These are phyloP conservation scores for Drosophila cardini DNA, from an alignment of 1,140 invertebrate genomes.

Conservation along the genomic window DNA sequence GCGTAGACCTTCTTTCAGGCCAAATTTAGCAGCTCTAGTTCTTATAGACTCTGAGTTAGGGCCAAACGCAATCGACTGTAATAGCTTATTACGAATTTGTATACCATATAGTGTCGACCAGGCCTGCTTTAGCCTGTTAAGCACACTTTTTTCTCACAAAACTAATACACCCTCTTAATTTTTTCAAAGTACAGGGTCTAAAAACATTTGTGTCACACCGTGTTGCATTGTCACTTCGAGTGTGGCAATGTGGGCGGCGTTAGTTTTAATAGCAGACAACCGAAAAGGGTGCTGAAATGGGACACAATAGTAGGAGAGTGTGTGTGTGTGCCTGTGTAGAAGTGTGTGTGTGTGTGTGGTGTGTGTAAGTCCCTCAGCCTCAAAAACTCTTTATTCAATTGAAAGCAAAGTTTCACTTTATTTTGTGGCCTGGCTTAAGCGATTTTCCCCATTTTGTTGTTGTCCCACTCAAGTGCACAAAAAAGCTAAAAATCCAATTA, in stretches of 20 bases:
- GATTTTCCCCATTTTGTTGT: slow-evolving; percentile 15
- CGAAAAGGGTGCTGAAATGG: background rate
- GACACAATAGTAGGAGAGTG: background rate
- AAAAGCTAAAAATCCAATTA: slow-evolving; percentile 38
- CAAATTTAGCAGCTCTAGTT: no score
- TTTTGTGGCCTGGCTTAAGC: slow-evolving; percentile 16
- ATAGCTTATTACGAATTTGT: no score
- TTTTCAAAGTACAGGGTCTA: no score
- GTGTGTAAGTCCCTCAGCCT: slow-evolving; percentile 17
- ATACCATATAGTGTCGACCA: no score
- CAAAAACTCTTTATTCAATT: slow-evolving; percentile 62
- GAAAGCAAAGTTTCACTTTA: slow-evolving; percentile 66
- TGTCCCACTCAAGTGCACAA: slow-evolving; percentile 37
- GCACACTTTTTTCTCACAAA: no score
- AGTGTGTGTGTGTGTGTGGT: background rate
- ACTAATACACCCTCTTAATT: no score
- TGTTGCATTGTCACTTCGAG: slow-evolving; percentile 14
- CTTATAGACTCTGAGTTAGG: no score
- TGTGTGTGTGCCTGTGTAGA: no score
- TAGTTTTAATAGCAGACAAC: background rate
- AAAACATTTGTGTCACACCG: slow-evolving; percentile 7
- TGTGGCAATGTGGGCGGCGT: slow-evolving; percentile 18
- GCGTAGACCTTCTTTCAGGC: no score
- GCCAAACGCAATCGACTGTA: no score
- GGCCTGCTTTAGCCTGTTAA: no score